Percentiles rank a stretch among this genome's conserved stretches.
phyloP scores from a whole-genome alignment of 1,140 invertebrate genomes.

The Eumeta japonica region DNA sequence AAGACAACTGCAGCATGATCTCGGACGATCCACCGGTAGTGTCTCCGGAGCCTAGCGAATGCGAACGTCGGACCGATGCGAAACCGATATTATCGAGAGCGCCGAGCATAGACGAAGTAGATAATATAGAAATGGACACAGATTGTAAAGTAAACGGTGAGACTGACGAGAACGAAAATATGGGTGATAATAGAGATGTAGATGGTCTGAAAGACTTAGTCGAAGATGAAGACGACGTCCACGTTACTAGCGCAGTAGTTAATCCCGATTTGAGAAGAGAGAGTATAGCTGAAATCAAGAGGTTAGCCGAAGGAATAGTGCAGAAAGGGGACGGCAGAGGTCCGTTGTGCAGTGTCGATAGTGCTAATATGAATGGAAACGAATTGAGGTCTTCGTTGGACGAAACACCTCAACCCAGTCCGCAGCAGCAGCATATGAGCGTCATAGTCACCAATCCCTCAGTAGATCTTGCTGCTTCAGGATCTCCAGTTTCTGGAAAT shows the following conservation, averaged over 20 bases:
- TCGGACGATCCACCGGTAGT: constrained; percentile 55
- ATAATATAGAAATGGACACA: constrained; percentile 52
- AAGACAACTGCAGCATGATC: constrained; percentile 60
- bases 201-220: constrained; percentile 38
- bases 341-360: constrained; percentile 41
- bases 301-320: constrained; percentile 49
- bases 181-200: constrained; percentile 32
- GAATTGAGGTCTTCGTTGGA: constrained; percentile 31
- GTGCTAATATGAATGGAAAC: constrained; percentile 38
- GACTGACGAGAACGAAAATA: too few species aligned
- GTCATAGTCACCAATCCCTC: constrained; percentile 69
- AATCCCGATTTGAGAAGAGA: constrained; percentile 48
- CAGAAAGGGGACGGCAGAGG: constrained; percentile 43
- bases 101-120: constrained; percentile 48
- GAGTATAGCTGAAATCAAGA: constrained; percentile 50
- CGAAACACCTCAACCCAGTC: constrained; percentile 18
- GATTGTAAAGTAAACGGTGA: constrained; percentile 38
- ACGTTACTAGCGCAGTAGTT: constrained; percentile 43
- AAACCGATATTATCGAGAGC: constrained; percentile 41
- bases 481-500: constrained; percentile 42
- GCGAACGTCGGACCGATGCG: constrained; percentile 35
- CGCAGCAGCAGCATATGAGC: constrained; percentile 48
- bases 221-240: constrained; percentile 31
- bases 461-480: constrained; percentile 57
- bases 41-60: constrained; percentile 49